Evolutionary conservation across 2,888 invertebrate species (phyloP).

Genomic region (Chymomyza amoena): DNA sequence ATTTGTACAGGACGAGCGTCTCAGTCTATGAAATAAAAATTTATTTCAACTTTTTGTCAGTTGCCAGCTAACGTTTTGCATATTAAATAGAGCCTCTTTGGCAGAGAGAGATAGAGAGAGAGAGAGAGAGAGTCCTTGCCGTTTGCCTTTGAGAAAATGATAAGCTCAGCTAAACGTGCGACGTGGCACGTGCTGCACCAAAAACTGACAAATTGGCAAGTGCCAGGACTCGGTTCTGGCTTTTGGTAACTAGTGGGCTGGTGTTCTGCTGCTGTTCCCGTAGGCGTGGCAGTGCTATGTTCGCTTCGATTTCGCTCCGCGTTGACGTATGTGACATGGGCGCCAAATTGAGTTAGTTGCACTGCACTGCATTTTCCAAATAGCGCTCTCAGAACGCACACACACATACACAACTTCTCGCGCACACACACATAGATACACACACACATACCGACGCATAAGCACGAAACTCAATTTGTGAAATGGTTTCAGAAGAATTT

Average conservation of each 20-base stretch:
- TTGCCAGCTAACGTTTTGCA: slow-evolving; percentile 69
- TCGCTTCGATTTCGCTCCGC: slow-evolving; percentile 27
- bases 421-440: background rate
- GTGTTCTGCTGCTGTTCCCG: slow-evolving; percentile 14
- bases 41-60: slow-evolving; percentile 68
- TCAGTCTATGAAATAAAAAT: slow-evolving; percentile 69
- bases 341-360: slow-evolving; percentile 62
- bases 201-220: slow-evolving; percentile 64
- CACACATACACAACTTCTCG: background rate
- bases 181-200: slow-evolving; percentile 63
- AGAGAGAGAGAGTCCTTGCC: slow-evolving; percentile 3
- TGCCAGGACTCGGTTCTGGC: slow-evolving; percentile 22
- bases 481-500: slow-evolving; percentile 45
- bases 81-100: slow-evolving; percentile 52
- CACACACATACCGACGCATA: background rate
- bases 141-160: slow-evolving; percentile 63
- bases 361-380: slow-evolving; percentile 7
- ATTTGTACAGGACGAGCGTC: slow-evolving; percentile 1
- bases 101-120: background rate
- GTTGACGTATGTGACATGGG: slow-evolving; percentile 71
- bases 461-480: slow-evolving; percentile 60
- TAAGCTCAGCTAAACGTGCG: slow-evolving; percentile 71
- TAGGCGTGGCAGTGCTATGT: slow-evolving; percentile 47
- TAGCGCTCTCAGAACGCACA: background rate
- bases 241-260: background rate